Evolutionary conservation across 2,888 invertebrate species (phyloP), one percentile per base, ranked within the genome.

Genomic region (Melanostoma mellinum): DNA sequence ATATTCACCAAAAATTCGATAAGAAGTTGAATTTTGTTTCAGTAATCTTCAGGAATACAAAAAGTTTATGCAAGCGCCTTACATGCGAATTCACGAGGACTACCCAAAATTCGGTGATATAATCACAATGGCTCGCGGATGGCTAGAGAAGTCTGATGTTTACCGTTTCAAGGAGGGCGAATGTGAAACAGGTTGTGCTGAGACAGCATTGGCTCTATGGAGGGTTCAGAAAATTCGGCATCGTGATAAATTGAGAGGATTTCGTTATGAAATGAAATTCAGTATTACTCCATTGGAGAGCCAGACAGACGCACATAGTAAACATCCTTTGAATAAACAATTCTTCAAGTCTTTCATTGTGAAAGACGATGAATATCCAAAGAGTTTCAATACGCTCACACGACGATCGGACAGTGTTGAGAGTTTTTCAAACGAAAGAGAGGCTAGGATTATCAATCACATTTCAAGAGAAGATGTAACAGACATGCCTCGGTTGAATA

Each of bases 151-250:
- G 80, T 89, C 89, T 0, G 88, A 88, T 74, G 82, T 84, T 9
- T 92, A 93, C 0, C 90, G 92, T 48, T 95, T 95, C 87, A 89
- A 93, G 0, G 94, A 94, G 85, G 90, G 89, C 6, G 52, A 63
- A n/a, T 87, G 88, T 77, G 80, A 85, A 55, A 77, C 48, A n/a
- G 75, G 86, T 52, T 88, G 88, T 6, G 85, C 87, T 3, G 89
- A 90, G 58, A 89, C 90, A 72, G 92, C 94, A 3, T 92, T 93
- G 87, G 95, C 95, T 0, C 89, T 94, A 72, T 95, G 95, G 95
- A 93, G 94, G 0, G 94, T 95, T 3, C 94, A 94, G 89, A 92
- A 95, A 65, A 93, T 94, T 65, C 91, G 95, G 50, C 95, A 95
- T 88, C 92, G 93, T 72, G 93, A 94, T 86, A 89, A 89, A 0